Percentiles rank a stretch among this genome's conserved stretches.
Evolutionary conservation across 2,888 invertebrate genomes (phyloP).

Genomic region (Drosophila tanythrix): DNA sequence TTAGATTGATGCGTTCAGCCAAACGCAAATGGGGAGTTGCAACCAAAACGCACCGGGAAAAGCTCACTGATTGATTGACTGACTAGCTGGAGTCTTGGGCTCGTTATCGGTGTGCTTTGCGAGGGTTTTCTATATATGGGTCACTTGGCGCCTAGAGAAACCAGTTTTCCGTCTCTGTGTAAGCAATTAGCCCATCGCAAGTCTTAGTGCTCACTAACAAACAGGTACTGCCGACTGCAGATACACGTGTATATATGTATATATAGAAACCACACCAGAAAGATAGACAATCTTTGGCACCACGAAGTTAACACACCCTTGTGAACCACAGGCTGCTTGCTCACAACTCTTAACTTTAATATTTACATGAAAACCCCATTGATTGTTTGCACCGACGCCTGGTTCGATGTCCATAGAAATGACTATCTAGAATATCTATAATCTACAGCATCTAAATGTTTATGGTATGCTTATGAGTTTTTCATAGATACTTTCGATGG

Average conservation of each 20-base stretch:
- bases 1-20: constrained; percentile 75
- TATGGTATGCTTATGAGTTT: background rate
- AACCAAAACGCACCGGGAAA: constrained; percentile 48
- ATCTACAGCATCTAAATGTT: background rate
- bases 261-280: background rate
- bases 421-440: background rate
- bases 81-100: constrained; percentile 15
- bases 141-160: constrained; percentile 74
- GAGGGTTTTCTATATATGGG: constrained; percentile 53
- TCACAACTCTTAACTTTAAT: background rate
- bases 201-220: constrained; percentile 13
- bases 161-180: constrained; percentile 54
- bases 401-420: background rate
- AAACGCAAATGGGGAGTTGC: constrained; percentile 20
- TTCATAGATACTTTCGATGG: background rate
- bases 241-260: constrained; percentile 6
- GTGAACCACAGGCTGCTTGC: background rate
- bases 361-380: background rate
- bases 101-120: constrained; percentile 48
- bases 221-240: constrained; percentile 21
- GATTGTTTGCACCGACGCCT: background rate
- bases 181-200: constrained; percentile 36
- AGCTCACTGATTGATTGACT: constrained; percentile 22
- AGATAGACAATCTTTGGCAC: background rate
- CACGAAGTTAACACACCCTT: background rate